Base-by-base conservation (phyloP, 2,797 vertebrate species). In the Urophycis tenuis region DNA sequence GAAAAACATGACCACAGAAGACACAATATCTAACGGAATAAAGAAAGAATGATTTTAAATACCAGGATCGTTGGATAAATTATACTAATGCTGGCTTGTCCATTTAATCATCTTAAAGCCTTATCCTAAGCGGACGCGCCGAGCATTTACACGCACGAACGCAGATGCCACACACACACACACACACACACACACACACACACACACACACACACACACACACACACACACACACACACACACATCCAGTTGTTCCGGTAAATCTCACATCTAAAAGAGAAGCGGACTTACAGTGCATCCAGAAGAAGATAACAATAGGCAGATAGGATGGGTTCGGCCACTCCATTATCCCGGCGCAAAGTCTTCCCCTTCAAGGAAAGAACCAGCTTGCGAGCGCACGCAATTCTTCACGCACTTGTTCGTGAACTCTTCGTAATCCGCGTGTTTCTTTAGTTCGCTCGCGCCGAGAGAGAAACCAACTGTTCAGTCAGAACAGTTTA, bases 271-370 rank as follows among this genome's bases (percentile, higher is more conserved):
- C 45, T 49, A 49, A 49, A 49, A 67, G 8, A 25, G 2, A 67
- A n/a, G 31, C n/a, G 5, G 67, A 91, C 91, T 92, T 85, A 92
- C 91, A 92, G 78, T 91, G 91, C 80, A 91, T 79, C 77, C 91
- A 86, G 82, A 91, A 86, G 82, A 91, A 29, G 6, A 60, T 22
- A 8, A 60, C 22, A 1, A 60, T n/a, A n/a, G 22, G 49, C 32
- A 89, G 79, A 0, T 89, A 83, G 84, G 19, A 87, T 77, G 91
- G 86, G 67, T 84, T 86, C 86, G 86, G 86, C 84, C 84, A 86
- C 84, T 88, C 91, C 91, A 91, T 92, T 22, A 35, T 90, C 77
- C 85, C 74, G 84, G 2, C 49, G 19, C 49, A 12, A 11, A 39
- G 36, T 39, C 36, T 39, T 39, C 36, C 36, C 36, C 36, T 39